phyloP scores from a whole-genome alignment of 1,140 invertebrate species.

The Orussus abietinus region DNA sequence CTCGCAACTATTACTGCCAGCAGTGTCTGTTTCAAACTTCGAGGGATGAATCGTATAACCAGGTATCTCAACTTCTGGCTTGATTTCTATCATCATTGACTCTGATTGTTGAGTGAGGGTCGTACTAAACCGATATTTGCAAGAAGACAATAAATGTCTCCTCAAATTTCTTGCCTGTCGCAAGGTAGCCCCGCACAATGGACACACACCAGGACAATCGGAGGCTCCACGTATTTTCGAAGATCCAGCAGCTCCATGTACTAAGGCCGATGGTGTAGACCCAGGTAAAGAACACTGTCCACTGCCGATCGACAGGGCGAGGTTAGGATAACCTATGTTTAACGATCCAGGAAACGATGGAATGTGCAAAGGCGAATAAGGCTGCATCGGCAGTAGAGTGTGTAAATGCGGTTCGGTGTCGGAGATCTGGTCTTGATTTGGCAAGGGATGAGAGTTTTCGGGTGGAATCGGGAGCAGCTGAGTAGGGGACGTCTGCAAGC shows the following conservation, averaged over 20 bases:
- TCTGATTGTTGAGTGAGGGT: constrained; percentile 23
- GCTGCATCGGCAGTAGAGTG: constrained; percentile 46
- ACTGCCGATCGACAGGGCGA: no score
- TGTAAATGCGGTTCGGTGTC: constrained; percentile 42
- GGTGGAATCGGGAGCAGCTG: constrained; percentile 26
- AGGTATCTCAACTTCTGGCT: constrained; percentile 39
- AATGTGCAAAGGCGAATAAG: constrained; percentile 47
- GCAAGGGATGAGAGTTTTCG: constrained; percentile 21
- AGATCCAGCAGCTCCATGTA: neutral
- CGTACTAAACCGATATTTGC: constrained; percentile 45
- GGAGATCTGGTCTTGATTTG: constrained; percentile 25
- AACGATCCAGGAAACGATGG: constrained; percentile 41
- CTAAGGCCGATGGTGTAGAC: constrained; percentile 12
- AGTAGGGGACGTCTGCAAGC: constrained; percentile 24
- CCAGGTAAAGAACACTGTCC: constrained; percentile 14
- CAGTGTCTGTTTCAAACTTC: constrained; percentile 37
- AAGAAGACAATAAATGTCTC: constrained; percentile 54
- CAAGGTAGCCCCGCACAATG: constrained; percentile 58
- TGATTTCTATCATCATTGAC: constrained; percentile 39
- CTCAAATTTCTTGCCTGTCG: constrained; percentile 59
- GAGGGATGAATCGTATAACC: constrained; percentile 31
- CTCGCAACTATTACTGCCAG: constrained; percentile 39
- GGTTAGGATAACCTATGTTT: constrained; percentile 25
- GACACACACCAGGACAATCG: constrained; percentile 61
- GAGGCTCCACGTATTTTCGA: constrained; percentile 57